phyloP scores from a whole-genome alignment of 2,113 vertebrate species.

The Hipposideros armiger region DNA sequence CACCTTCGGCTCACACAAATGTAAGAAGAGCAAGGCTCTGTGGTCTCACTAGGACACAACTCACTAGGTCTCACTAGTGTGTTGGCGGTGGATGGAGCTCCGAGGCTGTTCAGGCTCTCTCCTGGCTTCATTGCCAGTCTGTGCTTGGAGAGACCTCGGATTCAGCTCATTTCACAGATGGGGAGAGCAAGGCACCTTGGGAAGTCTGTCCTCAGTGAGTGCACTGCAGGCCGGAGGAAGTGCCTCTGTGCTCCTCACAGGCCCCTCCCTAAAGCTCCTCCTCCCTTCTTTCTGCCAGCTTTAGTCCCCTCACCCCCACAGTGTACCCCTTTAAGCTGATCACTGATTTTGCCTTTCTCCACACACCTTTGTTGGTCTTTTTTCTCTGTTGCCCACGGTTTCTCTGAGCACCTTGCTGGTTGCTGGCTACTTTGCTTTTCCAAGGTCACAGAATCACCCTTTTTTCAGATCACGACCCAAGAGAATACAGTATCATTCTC shows the following conservation, averaged over 20 bases:
- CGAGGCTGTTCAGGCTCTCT: background rate
- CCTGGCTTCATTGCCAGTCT: background rate
- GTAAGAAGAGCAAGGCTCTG: background rate
- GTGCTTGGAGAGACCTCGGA: too few relatives aligned
- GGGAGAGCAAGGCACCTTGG: background rate
- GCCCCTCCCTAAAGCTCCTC: background rate
- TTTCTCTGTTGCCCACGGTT: background rate
- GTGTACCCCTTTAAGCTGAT: too few relatives aligned
- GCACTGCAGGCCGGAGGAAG: rapidly evolving
- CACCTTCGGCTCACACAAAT: background rate
- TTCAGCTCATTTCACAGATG: background rate
- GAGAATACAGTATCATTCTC: background rate
- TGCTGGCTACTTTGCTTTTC: background rate
- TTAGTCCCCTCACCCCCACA: rapidly evolving
- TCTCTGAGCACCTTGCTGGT: background rate
- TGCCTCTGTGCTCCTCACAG: background rate
- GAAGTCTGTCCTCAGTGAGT: background rate
- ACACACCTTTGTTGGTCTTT: background rate
- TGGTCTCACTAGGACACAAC: background rate
- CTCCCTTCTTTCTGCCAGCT: background rate
- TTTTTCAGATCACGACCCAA: background rate
- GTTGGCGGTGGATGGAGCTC: background rate
- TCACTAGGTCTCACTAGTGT: background rate
- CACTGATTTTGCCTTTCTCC: background rate
- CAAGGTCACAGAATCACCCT: background rate